Evolutionary conservation across 2,797 vertebrate species (phyloP), one percentile per base, ranked within the genome.

Genomic region (Propithecus perrieri): DNA sequence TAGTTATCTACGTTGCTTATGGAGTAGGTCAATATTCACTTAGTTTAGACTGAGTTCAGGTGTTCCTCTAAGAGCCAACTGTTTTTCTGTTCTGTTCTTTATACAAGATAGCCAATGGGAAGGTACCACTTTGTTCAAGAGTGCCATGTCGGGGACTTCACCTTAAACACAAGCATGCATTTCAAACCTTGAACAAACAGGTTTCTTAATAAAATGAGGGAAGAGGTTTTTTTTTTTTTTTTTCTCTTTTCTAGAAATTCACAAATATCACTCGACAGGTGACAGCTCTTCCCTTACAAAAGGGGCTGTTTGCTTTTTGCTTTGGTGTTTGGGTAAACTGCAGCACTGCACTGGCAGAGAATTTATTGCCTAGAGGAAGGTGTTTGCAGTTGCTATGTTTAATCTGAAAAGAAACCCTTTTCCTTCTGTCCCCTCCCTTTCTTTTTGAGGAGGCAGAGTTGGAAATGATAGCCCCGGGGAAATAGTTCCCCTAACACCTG

Each of bases 401-500:
- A 99, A 99, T 99, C 98, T 99, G 98, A 99, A 99, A 99, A 99
- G 99, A 97, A 98, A 98, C 97, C 98, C 98, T 97, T 98, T 98
- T 97, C 98, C 98, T 98, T 97, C 98, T 97, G 67, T 92, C 97
- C 96, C 97, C 89, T 98, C 98, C 97, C 97, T 98, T 97, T 97
- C 91, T 97, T 98, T 97, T 94, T 75, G 83, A 98, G 93, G 57
- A 95, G 96, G 55, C 78, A 96, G 96, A 92, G 81, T 88, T 96
- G 35, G 84, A 97, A 97, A 96, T 86, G 96, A 97, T 99, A 98
- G 99, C 99, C 99, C 38, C 81, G 35, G 99, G 99, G 99, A 98
- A 98, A 98, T 97, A 98, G 98, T 99, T 99, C 99, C 98, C 93
- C 95, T 98, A 99, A 99, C 99, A 99, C 99, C 99, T 99, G 99